phyloP scores from a whole-genome alignment of 2,888 invertebrate genomes.

The Achlya flavicornis region DNA sequence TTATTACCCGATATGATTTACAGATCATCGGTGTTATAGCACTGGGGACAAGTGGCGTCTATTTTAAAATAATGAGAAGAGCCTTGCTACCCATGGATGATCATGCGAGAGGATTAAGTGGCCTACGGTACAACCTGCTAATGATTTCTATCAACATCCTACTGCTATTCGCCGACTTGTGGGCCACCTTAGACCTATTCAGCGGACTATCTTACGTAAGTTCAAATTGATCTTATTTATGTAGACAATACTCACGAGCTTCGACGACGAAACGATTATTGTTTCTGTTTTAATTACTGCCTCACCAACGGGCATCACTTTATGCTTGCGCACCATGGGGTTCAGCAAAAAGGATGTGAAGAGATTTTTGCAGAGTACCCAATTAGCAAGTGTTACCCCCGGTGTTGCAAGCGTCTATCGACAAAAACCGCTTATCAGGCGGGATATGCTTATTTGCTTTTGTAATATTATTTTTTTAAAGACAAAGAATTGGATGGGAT shows the following conservation, averaged over 20 bases:
- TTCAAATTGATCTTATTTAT: too few species aligned
- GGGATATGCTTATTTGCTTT: too few species aligned
- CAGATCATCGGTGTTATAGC: neutral
- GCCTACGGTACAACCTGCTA: neutral
- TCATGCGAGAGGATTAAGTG: neutral
- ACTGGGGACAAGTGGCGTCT: neutral
- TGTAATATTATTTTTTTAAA: too few species aligned
- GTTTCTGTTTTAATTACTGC: too few species aligned
- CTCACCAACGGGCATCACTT: too few species aligned
- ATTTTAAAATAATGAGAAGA: neutral
- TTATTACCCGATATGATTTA: neutral
- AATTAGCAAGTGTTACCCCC: too few species aligned
- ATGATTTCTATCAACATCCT: neutral
- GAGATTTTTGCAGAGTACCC: too few species aligned
- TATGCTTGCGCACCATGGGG: too few species aligned
- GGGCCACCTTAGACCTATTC: neutral
- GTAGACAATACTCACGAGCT: neutral
- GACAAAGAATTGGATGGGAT: too few species aligned
- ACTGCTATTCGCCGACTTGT: neutral
- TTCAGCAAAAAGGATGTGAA: too few species aligned
- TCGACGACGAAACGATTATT: neutral
- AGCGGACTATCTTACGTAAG: neutral
- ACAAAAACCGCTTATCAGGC: too few species aligned
- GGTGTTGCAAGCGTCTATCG: too few species aligned
- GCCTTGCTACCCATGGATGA: neutral